These are phyloP conservation scores for Drosophila nigromelanica DNA, from an alignment of 1,140 invertebrate species.

Conservation along the genomic window DNA sequence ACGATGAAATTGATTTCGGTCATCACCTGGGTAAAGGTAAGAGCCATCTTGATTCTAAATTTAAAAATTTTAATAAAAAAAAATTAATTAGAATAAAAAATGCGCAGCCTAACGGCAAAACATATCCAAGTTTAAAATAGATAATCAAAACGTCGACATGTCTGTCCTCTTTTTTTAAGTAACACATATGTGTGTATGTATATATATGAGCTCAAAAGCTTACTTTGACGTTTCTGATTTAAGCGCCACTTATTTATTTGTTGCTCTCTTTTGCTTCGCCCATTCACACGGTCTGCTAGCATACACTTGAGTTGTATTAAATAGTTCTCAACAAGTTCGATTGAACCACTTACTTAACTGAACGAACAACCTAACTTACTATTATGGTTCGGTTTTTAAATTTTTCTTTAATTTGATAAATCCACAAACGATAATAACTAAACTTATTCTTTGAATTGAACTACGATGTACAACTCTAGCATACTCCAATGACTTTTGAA, in stretches of 20 bases:
- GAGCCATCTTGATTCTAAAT: neutral
- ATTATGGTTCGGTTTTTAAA: too few species aligned
- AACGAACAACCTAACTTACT: too few species aligned
- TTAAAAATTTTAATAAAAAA: too few species aligned
- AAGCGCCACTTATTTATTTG: constrained; percentile 18
- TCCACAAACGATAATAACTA: too few species aligned
- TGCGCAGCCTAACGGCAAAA: too few species aligned
- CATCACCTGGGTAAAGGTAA: constrained; percentile 38
- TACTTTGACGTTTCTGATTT: constrained; percentile 18
- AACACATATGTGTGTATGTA: neutral
- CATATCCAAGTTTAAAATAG: neutral
- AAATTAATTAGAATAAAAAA: too few species aligned
- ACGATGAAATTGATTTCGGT: constrained; percentile 33
- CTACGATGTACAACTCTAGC: neutral
- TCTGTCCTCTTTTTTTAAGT: neutral
- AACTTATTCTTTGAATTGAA: too few species aligned
- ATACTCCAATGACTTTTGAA: constrained; percentile 2
- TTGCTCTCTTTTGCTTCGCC: constrained; percentile 25
- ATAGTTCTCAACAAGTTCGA: too few species aligned
- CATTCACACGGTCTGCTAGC: constrained; percentile 2
- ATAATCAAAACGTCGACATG: neutral
- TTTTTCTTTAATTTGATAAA: too few species aligned
- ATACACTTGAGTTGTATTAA: neutral
- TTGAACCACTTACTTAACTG: too few species aligned
- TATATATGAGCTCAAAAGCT: constrained; percentile 4